Base-by-base conservation (phyloP, 2,888 invertebrate genomes). In the Drosophila formosana region DNA sequence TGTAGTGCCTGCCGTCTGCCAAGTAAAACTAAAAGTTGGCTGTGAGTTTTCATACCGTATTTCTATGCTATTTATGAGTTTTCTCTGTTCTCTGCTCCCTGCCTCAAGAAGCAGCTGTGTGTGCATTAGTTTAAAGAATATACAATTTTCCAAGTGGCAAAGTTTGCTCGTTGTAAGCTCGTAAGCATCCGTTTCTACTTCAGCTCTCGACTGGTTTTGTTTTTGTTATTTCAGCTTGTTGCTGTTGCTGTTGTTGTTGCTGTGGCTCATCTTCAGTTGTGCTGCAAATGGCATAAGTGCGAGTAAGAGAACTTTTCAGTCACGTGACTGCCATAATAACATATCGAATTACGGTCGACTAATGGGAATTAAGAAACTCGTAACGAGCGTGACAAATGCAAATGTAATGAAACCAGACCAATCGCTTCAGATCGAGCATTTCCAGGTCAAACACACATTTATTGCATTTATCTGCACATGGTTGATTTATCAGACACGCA, bases 371-470 rank as follows among this genome's bases (percentile, higher is more conserved):
- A 78, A 63, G 68, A 57, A 69, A 53, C 47, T 69, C 25, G 75
- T 78, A 84, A 84, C 88, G 88, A 81, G 82, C 84, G 71, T 84
- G 75, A 81, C 88, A 87, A 81, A 81, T 81, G 84, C 78, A 81
- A 84, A 84, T 84, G 70, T 64, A 50, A 63, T 46, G 28, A 34
- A 34, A 39, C 46, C 47, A 45, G 43, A 7, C 8, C 45, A 49
- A 41, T 18, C 37, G 30, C 45, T 56, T n/a, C n/a, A 2, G 18
- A 18, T 18, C 18, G 18, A 47, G 43, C 41, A 47, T 6, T 53
- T 25, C 30, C 13, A 41, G 23, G n/a, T 11, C 11, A 47, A 9
- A 34, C 3, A 34, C 6, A 46, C 13, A 25, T 46, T 49, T 52
- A 52, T 60, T 60, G 52, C 57, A 55, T 72, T 66, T 62, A 13